A percentile compares a stretch with the other conserved stretches of the same genome.
phyloP scores from a whole-genome alignment of 2,113 vertebrate genomes.

The Natator depressus region DNA sequence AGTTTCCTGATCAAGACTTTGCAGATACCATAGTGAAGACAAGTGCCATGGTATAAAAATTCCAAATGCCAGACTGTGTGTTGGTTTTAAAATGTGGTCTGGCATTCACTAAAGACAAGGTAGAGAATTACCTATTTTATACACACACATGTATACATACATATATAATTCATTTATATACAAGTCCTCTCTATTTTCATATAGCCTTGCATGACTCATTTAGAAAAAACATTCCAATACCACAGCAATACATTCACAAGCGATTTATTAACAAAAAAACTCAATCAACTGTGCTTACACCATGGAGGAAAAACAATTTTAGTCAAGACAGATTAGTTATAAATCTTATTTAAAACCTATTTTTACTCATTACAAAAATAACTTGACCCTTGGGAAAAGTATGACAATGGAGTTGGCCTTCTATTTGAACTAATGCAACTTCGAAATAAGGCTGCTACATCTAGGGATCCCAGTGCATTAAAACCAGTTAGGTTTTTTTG shows the following conservation, averaged over 20 bases:
- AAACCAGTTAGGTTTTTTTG: not conserved
- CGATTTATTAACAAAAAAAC: not conserved
- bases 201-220: not conserved
- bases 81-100: not conserved
- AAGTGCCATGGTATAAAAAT: not conserved
- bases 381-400: not conserved
- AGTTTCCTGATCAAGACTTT: not conserved
- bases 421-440: not conserved
- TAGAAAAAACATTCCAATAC: slow-evolving; percentile 16
- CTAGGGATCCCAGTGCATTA: not conserved
- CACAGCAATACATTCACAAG: slow-evolving; percentile 8
- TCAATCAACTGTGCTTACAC: not conserved
- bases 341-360: slow-evolving; percentile 25
- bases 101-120: not conserved
- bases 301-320: slow-evolving; percentile 39
- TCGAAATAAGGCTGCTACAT: not conserved
- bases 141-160: not conserved
- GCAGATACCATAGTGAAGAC: not conserved
- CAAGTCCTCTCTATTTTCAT: not conserved
- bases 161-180: not conserved
- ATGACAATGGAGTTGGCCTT: not conserved
- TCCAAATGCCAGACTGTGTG: not conserved
- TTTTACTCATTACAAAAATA: slow-evolving; percentile 9
- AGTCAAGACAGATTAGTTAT: slow-evolving; percentile 29
- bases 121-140: rapidly evolving